Base-by-base conservation (phyloP, 2,113 vertebrate species). In the Apodemus sylvaticus region DNA sequence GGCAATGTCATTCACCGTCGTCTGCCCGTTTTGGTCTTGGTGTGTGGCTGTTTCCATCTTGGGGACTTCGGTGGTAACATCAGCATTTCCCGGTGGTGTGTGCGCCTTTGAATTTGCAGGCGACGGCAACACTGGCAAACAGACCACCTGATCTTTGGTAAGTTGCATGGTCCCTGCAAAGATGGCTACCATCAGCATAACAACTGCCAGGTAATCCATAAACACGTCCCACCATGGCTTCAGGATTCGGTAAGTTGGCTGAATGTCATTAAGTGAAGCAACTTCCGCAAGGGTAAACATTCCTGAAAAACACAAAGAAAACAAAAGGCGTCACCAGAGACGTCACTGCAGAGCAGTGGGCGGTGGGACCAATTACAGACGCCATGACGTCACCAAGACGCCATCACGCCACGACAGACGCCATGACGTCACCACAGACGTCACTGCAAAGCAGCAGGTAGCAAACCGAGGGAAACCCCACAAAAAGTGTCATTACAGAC, bases 161-260 rank as follows among this genome's bases (percentile, higher is more conserved):
- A 99, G 98, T 97, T 99, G 99, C 99, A 99, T 99, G 74, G 99
- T 99, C 98, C 99, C 99, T 85, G 99, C 99, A 98, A 99, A 99
- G 98, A 99, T 99, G 93, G 99, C 99, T 95, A 99, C 98, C 99
- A 99, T 99, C 98, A 99, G 97, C 99, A 99, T 99, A 96, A 99
- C 99, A 66, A 99, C 99, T 31, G 99, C 99, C 45, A 99, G 98
- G 97, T 99, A 99, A 98, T 99, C 99, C 99, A 99, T 99, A 98
- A 99, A 99, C 70, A 99, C 99, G 92, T 99, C 99, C 99, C 99
- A 99, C 99, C 99, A 99, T 99, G 99, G 99, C 98, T 99, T 99
- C 98, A 99, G 98, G 96, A 99, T 99, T 60, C 99, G 99, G 94
- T 99, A 99, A 45, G 99, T 99, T 96, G 99, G 99, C 98, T 99